These are phyloP conservation scores for Ammodytes dubius DNA, from an alignment of 2,113 vertebrate genomes.

Conservation along the genomic window DNA sequence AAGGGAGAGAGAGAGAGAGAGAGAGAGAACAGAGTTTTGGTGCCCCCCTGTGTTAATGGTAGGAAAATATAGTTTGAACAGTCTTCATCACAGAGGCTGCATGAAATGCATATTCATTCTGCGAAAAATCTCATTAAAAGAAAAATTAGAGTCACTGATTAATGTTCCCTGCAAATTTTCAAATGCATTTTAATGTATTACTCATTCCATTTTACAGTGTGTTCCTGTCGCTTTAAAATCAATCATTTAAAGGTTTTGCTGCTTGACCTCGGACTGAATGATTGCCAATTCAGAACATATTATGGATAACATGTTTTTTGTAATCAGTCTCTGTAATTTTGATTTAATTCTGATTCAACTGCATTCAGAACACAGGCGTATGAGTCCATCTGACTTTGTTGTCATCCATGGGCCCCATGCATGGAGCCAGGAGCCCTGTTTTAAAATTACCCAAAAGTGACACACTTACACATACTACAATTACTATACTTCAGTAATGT, in stretches of 20 bases:
- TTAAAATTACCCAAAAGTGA: not conserved
- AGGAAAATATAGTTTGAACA: constrained; percentile 36
- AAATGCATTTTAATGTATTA: too few species aligned
- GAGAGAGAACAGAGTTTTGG: constrained; percentile 70
- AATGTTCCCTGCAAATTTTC: not conserved
- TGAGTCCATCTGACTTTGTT: not conserved
- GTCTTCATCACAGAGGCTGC: not conserved
- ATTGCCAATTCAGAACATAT: constrained; percentile 3
- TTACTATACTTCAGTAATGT: too few species aligned
- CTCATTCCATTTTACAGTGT: not conserved
- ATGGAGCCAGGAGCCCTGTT: not conserved
- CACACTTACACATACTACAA: too few species aligned
- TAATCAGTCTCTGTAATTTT: not conserved
- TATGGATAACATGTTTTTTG: not conserved
- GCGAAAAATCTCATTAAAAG: not conserved
- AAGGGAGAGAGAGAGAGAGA: not conserved
- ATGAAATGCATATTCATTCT: not conserved
- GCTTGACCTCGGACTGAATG: not conserved
- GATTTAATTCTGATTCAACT: too few species aligned
- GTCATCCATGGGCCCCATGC: not conserved
- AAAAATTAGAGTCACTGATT: not conserved
- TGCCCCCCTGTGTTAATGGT: constrained; percentile 80
- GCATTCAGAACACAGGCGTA: not conserved
- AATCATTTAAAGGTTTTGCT: not conserved
- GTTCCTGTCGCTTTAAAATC: not conserved